Conservation (phyloP, 2,113 vertebrate species). For the Cynoglossus semilaevis region DNA sequence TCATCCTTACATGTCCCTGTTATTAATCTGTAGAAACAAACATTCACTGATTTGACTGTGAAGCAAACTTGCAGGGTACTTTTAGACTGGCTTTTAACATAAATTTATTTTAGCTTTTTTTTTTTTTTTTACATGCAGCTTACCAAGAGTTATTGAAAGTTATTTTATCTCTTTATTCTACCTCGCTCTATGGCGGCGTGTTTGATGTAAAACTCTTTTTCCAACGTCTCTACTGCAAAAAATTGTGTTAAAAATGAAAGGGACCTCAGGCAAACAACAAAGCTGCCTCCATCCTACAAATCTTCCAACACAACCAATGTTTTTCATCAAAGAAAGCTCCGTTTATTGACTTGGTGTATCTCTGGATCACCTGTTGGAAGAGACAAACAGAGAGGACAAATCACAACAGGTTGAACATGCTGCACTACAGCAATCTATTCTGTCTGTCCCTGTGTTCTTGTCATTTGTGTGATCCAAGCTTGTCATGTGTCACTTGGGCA, state of each 20-base stretch:
- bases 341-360: not conserved
- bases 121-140: not conserved
- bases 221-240: not conserved
- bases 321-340: not conserved
- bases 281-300: not conserved
- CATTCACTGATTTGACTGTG: too few species aligned
- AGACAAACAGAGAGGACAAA: conserved; percentile 15
- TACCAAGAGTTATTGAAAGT: not conserved
- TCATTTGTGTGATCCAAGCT: conserved; percentile 6
- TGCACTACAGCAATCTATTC: conserved; percentile 9
- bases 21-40: too few species aligned
- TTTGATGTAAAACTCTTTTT: not conserved
- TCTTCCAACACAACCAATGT: not conserved
- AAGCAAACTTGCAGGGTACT: too few species aligned
- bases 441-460: not conserved
- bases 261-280: not conserved
- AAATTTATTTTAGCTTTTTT: too few species aligned
- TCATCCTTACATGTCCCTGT: too few species aligned
- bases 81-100: too few species aligned
- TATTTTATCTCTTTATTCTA: not conserved
- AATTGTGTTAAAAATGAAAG: not conserved
- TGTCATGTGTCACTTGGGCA: conserved; percentile 25
- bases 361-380: not conserved
- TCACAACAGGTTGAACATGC: conserved; percentile 13
- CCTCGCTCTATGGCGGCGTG: not conserved